Evolutionary conservation across 64 coral and sea anemone genomes (phyloP).

Genomic region (Actinia equina): DNA sequence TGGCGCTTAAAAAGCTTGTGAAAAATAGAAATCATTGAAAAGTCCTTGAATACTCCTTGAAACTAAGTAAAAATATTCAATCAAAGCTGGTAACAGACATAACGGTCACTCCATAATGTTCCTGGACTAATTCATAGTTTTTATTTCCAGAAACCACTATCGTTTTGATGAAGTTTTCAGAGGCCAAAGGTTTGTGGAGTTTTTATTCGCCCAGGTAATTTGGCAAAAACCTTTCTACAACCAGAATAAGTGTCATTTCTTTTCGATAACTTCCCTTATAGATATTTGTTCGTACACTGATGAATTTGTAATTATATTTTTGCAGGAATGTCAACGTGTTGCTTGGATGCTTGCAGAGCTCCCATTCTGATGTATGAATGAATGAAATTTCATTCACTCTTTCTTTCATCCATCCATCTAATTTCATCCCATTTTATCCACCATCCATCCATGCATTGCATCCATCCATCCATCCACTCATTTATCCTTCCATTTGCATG

Average conservation of each 20-base stretch:
- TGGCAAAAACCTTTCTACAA: neutral
- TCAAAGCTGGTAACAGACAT: too few species aligned
- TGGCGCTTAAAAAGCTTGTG: too few species aligned
- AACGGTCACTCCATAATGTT: too few species aligned
- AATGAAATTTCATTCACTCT: neutral
- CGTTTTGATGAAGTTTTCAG: neutral
- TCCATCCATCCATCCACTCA: neutral
- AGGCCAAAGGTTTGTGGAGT: neutral
- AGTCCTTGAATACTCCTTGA: too few species aligned
- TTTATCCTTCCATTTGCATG: neutral
- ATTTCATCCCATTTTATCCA: neutral
- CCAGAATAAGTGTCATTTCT: neutral
- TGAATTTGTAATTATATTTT: neutral
- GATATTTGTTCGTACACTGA: neutral
- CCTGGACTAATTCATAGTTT: neutral
- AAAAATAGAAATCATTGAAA: too few species aligned
- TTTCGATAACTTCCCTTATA: neutral
- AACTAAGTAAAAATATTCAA: too few species aligned
- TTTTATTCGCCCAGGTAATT: slow-evolving; percentile 10
- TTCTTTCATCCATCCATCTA: too few species aligned
- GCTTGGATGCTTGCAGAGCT: slow-evolving; percentile 18
- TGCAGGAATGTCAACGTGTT: neutral
- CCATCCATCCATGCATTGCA: neutral
- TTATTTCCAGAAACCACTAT: neutral
- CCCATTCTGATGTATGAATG: slow-evolving; percentile 21